Evolutionary conservation across 2,113 vertebrate genomes (phyloP).

Genomic region (Aptenodytes forsteri): DNA sequence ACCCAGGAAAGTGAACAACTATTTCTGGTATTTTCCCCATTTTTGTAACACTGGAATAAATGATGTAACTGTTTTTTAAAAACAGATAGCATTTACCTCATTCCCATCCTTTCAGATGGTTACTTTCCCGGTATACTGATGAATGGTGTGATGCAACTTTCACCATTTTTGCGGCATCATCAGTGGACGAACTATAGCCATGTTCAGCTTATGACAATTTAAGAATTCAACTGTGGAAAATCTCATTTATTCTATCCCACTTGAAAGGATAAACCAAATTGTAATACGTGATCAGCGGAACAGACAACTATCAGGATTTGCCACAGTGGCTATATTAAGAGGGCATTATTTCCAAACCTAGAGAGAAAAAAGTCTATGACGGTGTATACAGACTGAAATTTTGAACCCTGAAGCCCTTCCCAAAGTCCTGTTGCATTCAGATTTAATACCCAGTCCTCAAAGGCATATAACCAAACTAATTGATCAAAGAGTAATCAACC

Average conservation of each 20-base stretch:
- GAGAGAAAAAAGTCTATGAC: background rate
- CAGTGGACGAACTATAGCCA: background rate
- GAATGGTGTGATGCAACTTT: background rate
- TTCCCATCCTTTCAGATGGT: background rate
- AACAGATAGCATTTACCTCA: background rate
- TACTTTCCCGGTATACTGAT: background rate
- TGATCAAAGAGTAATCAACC: background rate
- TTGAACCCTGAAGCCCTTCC: background rate
- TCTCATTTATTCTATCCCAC: background rate
- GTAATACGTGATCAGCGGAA: background rate
- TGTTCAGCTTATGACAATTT: background rate
- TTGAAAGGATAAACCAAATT: background rate
- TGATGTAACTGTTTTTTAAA: background rate
- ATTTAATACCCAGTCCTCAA: background rate
- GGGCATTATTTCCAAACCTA: background rate
- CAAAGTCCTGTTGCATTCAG: background rate
- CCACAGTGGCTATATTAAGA: background rate
- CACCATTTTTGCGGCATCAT: background rate
- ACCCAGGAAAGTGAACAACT: background rate
- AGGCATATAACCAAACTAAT: background rate
- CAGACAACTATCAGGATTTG: background rate
- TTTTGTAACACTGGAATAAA: background rate
- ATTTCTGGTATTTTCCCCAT: background rate
- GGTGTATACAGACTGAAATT: background rate
- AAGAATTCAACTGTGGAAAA: background rate